phyloP scores from a whole-genome alignment of 2,797 vertebrate species.

The Myripristis murdjan region DNA sequence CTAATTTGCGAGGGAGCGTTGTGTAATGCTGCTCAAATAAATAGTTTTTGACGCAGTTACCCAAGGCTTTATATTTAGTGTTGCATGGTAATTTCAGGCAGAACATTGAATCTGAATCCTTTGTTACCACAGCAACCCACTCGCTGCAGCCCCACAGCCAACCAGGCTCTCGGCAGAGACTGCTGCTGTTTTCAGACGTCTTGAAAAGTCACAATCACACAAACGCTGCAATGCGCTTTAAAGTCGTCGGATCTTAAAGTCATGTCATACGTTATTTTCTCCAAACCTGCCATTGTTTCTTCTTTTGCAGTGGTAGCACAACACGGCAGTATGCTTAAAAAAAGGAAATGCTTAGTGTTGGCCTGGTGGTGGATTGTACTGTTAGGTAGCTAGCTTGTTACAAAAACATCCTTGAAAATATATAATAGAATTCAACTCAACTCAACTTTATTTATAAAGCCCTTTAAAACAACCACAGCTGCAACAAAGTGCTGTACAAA shows the following conservation, averaged over 20 bases:
- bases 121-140: conserved; percentile 64
- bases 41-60: conserved; percentile 5
- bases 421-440: too few species aligned
- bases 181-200: conserved; percentile 11
- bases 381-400: too few species aligned
- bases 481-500: too few species aligned
- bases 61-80: conserved; percentile 5
- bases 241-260: conserved; percentile 20
- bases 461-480: too few species aligned
- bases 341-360: too few species aligned
- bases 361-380: not conserved
- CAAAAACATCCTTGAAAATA: too few species aligned
- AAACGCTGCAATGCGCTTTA: conserved; percentile 4
- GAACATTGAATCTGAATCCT: conserved; percentile 24
- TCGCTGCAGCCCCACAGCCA: conserved; percentile 25
- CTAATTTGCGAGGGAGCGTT: not conserved
- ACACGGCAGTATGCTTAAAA: not conserved
- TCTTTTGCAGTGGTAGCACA: conserved; percentile 3
- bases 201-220: not conserved
- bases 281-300: too few species aligned
- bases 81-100: conserved; percentile 36
- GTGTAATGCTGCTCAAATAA: conserved; percentile 1
- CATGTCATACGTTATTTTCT: not conserved
- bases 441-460: too few species aligned
- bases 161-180: conserved; percentile 4